phyloP scores from a whole-genome alignment of 2,888 invertebrate genomes.

The Drosophila nr. perissopoda region DNA sequence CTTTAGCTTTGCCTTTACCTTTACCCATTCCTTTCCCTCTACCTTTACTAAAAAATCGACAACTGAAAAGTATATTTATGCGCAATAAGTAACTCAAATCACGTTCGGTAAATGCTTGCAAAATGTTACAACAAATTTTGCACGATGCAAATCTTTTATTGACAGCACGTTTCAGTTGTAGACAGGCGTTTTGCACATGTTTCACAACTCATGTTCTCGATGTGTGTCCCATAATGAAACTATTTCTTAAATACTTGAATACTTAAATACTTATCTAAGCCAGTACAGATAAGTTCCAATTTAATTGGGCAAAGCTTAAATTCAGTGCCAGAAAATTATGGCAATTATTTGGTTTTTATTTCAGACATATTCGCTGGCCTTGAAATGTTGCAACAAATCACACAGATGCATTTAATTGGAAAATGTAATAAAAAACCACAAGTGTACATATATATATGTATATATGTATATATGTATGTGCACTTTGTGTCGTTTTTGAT shows the following conservation, averaged over 20 bases:
- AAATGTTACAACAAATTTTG: constrained; percentile 69
- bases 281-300: constrained; percentile 16
- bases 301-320: constrained; percentile 53
- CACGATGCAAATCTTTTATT: constrained; percentile 78
- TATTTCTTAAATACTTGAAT: constrained; percentile 6
- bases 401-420: constrained; percentile 57
- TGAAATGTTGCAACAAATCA: constrained; percentile 25
- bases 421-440: constrained; percentile 5
- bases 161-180: constrained; percentile 72
- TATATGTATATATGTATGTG: constrained; percentile 9
- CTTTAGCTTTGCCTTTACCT: constrained; percentile 19
- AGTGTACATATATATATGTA: constrained; percentile 3
- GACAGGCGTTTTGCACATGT: constrained; percentile 67
- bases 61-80: constrained; percentile 46
- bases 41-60: constrained; percentile 10
- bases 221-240: constrained; percentile 22
- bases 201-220: constrained; percentile 21
- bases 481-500: constrained; percentile 50
- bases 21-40: neutral
- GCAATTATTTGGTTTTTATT: constrained; percentile 22
- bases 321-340: constrained; percentile 24
- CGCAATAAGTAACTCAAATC: constrained; percentile 75
- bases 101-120: constrained; percentile 79
- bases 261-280: neutral
- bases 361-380: neutral